phyloP scores from a whole-genome alignment of 2,113 vertebrate species.

The Pseudonaja textilis region DNA sequence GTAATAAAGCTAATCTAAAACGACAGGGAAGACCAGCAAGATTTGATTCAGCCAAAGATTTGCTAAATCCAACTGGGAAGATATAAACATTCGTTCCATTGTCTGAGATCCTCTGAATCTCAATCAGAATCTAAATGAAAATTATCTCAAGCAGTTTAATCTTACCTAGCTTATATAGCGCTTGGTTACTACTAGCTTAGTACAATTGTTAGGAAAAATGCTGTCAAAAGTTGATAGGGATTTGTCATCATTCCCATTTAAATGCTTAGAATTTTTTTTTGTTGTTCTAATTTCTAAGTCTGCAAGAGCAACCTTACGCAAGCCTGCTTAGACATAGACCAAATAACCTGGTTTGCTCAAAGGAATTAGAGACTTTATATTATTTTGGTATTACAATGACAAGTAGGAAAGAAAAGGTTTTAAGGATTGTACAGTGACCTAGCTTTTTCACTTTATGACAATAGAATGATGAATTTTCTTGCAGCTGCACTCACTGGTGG shows the following conservation, averaged over 20 bases:
- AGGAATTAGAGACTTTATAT: not conserved
- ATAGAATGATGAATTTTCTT: constrained; percentile 46
- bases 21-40: not conserved
- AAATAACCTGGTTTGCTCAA: not conserved
- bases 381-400: constrained; percentile 19
- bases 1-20: not conserved
- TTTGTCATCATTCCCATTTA: not conserved
- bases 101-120: not conserved
- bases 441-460: constrained; percentile 41
- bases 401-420: constrained; percentile 50
- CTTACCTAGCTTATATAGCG: not conserved
- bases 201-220: not conserved
- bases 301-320: not conserved
- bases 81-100: not conserved
- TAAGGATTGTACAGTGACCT: constrained; percentile 50
- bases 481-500: constrained; percentile 46
- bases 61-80: not conserved
- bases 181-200: not conserved
- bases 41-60: not conserved
- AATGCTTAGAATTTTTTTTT: not conserved
- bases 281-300: not conserved
- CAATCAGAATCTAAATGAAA: not conserved
- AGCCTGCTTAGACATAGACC: not conserved
- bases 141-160: not conserved
- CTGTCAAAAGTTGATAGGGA: not conserved